Conservation (phyloP, 2,888 invertebrate species). For the Agriopis leucophaearia region DNA sequence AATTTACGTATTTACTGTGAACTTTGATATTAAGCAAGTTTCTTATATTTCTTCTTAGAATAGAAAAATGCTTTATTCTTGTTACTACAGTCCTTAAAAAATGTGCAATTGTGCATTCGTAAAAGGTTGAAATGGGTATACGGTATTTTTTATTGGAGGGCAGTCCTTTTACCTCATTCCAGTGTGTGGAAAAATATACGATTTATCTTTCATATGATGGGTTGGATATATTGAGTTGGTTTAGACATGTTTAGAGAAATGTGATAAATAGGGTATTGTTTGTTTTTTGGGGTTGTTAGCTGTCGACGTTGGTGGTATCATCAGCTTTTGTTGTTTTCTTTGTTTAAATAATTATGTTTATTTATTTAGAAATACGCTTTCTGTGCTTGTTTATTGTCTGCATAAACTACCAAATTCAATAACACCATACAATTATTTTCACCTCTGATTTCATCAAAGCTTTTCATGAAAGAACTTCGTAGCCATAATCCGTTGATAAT, state of each 20-base stretch:
- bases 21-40: too few species aligned
- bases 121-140: too few species aligned
- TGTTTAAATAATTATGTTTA: neutral
- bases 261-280: constrained; percentile 21
- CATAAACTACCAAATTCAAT: too few species aligned
- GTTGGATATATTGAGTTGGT: neutral
- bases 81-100: too few species aligned
- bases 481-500: too few species aligned
- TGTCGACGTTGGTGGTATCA: constrained; percentile 1
- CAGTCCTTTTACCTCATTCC: constrained; percentile 5
- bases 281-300: constrained; percentile 3
- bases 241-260: constrained; percentile 6
- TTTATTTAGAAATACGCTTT: neutral
- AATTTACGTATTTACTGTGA: too few species aligned
- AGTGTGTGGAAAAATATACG: constrained; percentile 15
- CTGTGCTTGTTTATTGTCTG: too few species aligned
- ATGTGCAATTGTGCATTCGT: too few species aligned
- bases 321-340: constrained; percentile 6
- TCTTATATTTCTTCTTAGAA: too few species aligned
- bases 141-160: too few species aligned
- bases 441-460: neutral
- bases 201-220: constrained; percentile 21
- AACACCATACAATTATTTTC: neutral
- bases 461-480: neutral
- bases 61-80: too few species aligned